Base-by-base conservation (phyloP, 1,140 invertebrate species). In the Orussus abietinus region DNA sequence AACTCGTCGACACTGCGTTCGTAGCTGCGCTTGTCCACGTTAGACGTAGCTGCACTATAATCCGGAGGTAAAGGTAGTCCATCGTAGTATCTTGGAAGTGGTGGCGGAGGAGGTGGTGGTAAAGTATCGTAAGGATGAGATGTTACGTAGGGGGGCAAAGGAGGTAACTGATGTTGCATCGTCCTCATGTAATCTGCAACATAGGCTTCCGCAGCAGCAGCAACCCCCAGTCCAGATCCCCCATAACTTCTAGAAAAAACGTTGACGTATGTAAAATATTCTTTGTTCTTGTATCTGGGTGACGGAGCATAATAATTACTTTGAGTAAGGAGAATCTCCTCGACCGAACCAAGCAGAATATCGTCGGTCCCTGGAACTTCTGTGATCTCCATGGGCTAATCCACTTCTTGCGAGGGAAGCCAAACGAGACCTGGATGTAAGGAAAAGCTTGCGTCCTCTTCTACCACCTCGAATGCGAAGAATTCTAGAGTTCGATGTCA, bases 1-100 rank as follows among this genome's bases (percentile, higher is more conserved):
- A 93, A 92, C 62, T 92, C 89, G 66, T 92, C 89, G 18, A 95
- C 91, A 42, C 89, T 90, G 31, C 91, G 80, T 61, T 94, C 89
- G 69, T 92, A 92, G 18, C 83, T 86, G 18, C 85, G 77, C 54
- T 87, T 86, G 50, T 88, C 86, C 37, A 84, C 70, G 13, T 79
- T 74, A 35, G 77, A 74, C 31, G 77, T 72, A 25, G 75, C 65
- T 3, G 64, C 53, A 15, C 72, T 75, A 45, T 80, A 80, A 45
- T 80, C 77, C 7, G 79, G 79, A 21, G 80, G 72, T 29, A 82
- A 57, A 13, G 83, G 81, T 18, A 83, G 65, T 30, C 85, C 85
- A 59, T 91, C 86, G 56, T 90, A 90, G 59, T 90, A 88, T 29
- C 86, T 75, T 12, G 83, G 80, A 18, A 78, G 74, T 5, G 80